These are phyloP conservation scores for Callosobruchus maculatus DNA, from an alignment of 2,888 invertebrate species.

Conservation along the genomic window DNA sequence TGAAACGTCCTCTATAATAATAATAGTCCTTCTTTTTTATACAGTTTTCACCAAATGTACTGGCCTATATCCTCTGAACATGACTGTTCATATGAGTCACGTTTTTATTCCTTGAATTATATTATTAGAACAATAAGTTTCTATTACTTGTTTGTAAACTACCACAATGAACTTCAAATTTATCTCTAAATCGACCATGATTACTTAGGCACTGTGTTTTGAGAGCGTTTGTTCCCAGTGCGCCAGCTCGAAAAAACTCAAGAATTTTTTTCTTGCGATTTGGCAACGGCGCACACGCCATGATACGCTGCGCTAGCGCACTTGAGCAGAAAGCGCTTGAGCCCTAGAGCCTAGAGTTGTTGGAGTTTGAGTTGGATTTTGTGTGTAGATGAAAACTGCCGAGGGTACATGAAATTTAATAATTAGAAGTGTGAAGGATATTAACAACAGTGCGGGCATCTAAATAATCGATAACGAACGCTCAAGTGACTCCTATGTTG, in stretches of 20 bases:
- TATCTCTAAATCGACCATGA: too few relatives aligned
- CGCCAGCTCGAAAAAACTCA: background rate
- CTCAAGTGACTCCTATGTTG: background rate
- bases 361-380: conserved; percentile 20
- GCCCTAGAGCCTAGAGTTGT: conserved; percentile 4
- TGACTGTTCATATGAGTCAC: too few relatives aligned
- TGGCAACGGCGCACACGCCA: conserved; percentile 1
- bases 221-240: too few relatives aligned
- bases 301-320: conserved; percentile 10
- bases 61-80: too few relatives aligned
- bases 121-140: too few relatives aligned
- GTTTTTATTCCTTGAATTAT: too few relatives aligned
- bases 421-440: conserved; percentile 18
- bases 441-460: background rate
- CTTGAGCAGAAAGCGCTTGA: conserved; percentile 13
- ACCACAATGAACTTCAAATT: too few relatives aligned
- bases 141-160: too few relatives aligned
- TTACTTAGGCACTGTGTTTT: too few relatives aligned
- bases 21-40: too few relatives aligned
- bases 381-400: conserved; percentile 36
- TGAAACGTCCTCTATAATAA: too few relatives aligned
- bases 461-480: background rate
- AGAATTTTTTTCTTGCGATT: background rate
- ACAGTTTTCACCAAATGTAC: too few relatives aligned
- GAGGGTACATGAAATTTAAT: conserved; percentile 40